Conservation (phyloP, 2,888 invertebrate species). For the Blastobasis lacticolella region DNA sequence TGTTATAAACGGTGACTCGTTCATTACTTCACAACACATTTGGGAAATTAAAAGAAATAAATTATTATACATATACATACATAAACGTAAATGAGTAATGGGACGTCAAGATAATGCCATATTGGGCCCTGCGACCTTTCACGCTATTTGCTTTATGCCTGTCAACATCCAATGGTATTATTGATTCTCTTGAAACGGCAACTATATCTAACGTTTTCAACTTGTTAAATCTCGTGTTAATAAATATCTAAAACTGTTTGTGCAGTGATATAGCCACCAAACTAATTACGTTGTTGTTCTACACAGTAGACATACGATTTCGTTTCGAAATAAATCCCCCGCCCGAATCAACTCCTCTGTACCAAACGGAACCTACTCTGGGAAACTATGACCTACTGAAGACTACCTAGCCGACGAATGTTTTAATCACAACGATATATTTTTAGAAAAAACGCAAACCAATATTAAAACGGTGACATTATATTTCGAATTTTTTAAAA, state of each 20-base stretch:
- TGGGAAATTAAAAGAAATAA: conserved; percentile 27
- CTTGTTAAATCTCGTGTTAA: too few species aligned
- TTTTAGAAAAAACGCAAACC: conserved; percentile 18
- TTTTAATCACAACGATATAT: conserved; percentile 20
- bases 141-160: too few species aligned
- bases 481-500: conserved; percentile 51
- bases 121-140: too few species aligned
- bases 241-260: too few species aligned
- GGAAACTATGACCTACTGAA: not conserved
- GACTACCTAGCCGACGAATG: not conserved
- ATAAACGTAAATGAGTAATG: conserved; percentile 8
- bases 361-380: conserved; percentile 13
- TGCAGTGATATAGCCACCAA: conserved; percentile 40
- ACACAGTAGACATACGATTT: conserved; percentile 72
- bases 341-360: conserved; percentile 38
- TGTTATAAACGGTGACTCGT: conserved; percentile 48
- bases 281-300: conserved; percentile 64
- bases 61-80: conserved; percentile 5
- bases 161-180: not conserved
- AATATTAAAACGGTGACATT: conserved; percentile 45
- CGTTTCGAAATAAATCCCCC: conserved; percentile 70
- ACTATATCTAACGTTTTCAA: not conserved
- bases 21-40: conserved; percentile 52
- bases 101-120: conserved; percentile 6
- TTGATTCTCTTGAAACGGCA: not conserved